Evolutionary conservation across 1,140 invertebrate species (phyloP).

Genomic region (Pararge aegeria): DNA sequence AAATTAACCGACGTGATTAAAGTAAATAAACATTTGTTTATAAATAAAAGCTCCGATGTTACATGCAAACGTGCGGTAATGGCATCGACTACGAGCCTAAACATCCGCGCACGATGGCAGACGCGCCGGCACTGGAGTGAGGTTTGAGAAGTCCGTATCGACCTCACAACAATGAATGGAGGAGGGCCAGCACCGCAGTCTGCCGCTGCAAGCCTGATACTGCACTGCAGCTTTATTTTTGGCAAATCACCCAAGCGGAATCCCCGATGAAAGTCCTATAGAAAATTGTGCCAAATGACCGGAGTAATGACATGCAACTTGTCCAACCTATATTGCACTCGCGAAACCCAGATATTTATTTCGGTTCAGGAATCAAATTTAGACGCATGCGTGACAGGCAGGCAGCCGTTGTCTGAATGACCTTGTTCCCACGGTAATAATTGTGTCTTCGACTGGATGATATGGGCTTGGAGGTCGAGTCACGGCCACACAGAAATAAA

Average conservation of each 20-base stretch:
- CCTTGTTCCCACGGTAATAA: slow-evolving; percentile 51
- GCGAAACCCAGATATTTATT: slow-evolving; percentile 19
- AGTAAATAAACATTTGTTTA: slow-evolving; percentile 49
- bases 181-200: slow-evolving; percentile 57
- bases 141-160: slow-evolving; percentile 45
- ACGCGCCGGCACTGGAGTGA: slow-evolving; percentile 51
- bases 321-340: slow-evolving; percentile 2
- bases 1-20: slow-evolving; percentile 1
- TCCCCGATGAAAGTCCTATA: slow-evolving; percentile 22
- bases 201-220: slow-evolving; percentile 63
- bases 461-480: slow-evolving; percentile 38
- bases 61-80: slow-evolving; percentile 21
- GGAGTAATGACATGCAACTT: slow-evolving; percentile 30
- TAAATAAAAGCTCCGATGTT: slow-evolving; percentile 53
- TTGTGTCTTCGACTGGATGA: slow-evolving; percentile 34
- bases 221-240: slow-evolving; percentile 77
- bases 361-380: slow-evolving; percentile 27
- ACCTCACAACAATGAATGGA: slow-evolving; percentile 64
- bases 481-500: slow-evolving; percentile 27
- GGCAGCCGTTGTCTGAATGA: slow-evolving; percentile 34
- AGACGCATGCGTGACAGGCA: slow-evolving; percentile 52
- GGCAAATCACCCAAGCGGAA: slow-evolving; percentile 55
- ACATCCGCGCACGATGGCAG: slow-evolving; percentile 45
- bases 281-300: slow-evolving; percentile 48
- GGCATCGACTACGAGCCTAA: slow-evolving; percentile 16